These are phyloP conservation scores for Dendrocincla tyrannina DNA, from an alignment of 2,797 vertebrate species.

Conservation along the genomic window DNA sequence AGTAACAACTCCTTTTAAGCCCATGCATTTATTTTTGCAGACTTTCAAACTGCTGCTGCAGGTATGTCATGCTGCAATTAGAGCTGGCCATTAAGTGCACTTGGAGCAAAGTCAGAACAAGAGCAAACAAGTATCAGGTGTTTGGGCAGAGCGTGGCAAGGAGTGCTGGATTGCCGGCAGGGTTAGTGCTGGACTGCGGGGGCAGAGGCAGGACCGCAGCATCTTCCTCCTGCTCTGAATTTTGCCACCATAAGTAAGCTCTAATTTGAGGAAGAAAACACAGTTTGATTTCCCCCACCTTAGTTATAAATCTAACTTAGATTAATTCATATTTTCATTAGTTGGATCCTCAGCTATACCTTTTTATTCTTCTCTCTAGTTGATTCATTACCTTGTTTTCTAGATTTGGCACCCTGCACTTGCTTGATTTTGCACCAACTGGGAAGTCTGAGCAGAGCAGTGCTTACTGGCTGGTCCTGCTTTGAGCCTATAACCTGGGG, in stretches of 20 bases:
- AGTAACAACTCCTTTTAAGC: neutral
- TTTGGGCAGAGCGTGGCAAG: neutral
- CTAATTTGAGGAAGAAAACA: neutral
- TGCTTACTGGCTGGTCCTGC: neutral
- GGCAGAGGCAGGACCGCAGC: neutral
- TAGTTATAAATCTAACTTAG: neutral
- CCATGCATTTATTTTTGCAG: fast-evolving
- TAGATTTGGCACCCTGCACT: neutral
- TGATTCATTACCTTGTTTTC: neutral
- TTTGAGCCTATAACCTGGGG: neutral
- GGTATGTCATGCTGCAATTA: neutral
- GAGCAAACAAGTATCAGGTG: neutral
- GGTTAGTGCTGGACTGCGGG: neutral
- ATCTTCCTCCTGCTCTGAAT: neutral
- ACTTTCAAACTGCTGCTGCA: neutral
- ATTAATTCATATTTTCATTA: neutral
- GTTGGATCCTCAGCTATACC: neutral
- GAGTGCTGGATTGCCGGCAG: neutral
- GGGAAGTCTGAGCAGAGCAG: neutral
- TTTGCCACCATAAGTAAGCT: neutral
- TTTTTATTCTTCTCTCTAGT: neutral
- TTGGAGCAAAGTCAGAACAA: neutral
- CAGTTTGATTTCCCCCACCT: neutral
- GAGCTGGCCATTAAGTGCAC: neutral
- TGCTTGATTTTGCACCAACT: neutral